phyloP scores from a whole-genome alignment of 2,888 invertebrate species.

The Erebia ligea region DNA sequence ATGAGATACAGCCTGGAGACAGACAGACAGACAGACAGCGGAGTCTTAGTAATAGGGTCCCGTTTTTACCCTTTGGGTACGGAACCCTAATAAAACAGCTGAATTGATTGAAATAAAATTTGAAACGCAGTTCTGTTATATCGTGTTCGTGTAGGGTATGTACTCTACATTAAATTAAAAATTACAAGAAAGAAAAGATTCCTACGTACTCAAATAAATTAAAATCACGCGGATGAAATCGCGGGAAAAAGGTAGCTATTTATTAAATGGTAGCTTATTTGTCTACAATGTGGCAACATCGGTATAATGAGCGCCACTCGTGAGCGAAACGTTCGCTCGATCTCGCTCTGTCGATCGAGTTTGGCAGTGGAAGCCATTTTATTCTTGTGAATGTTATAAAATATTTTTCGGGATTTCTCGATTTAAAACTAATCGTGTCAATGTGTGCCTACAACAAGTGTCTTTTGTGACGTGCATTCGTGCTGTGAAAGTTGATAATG shows the following conservation, averaged over 20 bases:
- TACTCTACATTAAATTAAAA: too few species aligned
- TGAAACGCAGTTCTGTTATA: too few species aligned
- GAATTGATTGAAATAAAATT: too few species aligned
- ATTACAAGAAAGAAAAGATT: too few species aligned
- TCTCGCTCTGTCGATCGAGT: slow-evolving; percentile 80
- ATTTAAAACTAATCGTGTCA: slow-evolving; percentile 64
- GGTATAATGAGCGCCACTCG: slow-evolving; percentile 73
- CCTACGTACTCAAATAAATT: too few species aligned
- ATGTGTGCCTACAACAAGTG: slow-evolving; percentile 72
- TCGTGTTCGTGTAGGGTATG: too few species aligned
- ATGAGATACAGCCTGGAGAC: too few species aligned
- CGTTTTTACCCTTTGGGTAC: too few species aligned
- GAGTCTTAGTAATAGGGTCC: too few species aligned
- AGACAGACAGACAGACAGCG: too few species aligned
- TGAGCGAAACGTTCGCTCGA: slow-evolving; percentile 70
- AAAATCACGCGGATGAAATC: not conserved
- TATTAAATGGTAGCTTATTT: slow-evolving; percentile 49
- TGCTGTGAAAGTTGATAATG: slow-evolving; percentile 70
- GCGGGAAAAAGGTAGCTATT: not conserved
- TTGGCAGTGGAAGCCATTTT: slow-evolving; percentile 81
- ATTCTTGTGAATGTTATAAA: slow-evolving; percentile 78
- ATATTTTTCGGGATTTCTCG: slow-evolving; percentile 64
- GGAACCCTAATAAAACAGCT: too few species aligned
- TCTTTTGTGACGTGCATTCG: slow-evolving; percentile 74
- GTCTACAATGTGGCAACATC: slow-evolving; percentile 58